A percentile compares a stretch with the other conserved stretches of the same genome.
These are phyloP conservation scores for Ridgeia piscesae DNA, from an alignment of 1,140 invertebrate genomes.

Conservation along the genomic window DNA sequence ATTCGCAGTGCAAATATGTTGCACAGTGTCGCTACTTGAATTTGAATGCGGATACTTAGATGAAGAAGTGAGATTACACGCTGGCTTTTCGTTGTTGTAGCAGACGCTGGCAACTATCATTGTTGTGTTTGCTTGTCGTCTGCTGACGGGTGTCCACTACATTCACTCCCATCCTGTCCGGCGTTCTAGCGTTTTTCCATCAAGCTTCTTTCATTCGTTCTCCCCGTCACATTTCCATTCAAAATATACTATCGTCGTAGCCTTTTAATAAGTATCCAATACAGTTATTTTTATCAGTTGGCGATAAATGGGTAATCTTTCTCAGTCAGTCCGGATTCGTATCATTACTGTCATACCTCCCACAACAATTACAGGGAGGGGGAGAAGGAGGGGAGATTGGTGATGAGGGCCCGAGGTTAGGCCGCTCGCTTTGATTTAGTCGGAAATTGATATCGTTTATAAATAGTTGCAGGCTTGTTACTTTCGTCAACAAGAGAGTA, in stretches of 20 bases:
- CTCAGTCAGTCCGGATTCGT: too few species aligned
- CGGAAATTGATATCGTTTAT: too few species aligned
- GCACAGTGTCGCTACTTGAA: neutral
- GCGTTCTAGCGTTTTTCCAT: neutral
- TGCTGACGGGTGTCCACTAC: neutral
- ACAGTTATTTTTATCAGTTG: too few species aligned
- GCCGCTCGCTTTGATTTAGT: too few species aligned
- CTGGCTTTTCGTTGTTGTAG: neutral
- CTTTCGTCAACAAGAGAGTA: too few species aligned
- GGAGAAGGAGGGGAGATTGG: too few species aligned
- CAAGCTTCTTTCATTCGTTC: neutral
- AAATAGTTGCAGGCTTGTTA: too few species aligned
- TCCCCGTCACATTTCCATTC: neutral
- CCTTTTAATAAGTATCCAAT: too few species aligned
- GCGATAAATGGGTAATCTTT: too few species aligned
- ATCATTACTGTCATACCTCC: too few species aligned
- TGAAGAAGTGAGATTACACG: neutral
- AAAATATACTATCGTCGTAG: neutral
- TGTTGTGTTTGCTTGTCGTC: neutral
- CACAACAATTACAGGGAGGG: too few species aligned
- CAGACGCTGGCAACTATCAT: neutral
- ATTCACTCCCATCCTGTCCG: neutral
- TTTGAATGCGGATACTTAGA: neutral
- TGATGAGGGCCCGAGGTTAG: too few species aligned
- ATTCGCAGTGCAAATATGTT: neutral